phyloP scores from a whole-genome alignment of 2,888 invertebrate species.

The Fragum whitleyi region DNA sequence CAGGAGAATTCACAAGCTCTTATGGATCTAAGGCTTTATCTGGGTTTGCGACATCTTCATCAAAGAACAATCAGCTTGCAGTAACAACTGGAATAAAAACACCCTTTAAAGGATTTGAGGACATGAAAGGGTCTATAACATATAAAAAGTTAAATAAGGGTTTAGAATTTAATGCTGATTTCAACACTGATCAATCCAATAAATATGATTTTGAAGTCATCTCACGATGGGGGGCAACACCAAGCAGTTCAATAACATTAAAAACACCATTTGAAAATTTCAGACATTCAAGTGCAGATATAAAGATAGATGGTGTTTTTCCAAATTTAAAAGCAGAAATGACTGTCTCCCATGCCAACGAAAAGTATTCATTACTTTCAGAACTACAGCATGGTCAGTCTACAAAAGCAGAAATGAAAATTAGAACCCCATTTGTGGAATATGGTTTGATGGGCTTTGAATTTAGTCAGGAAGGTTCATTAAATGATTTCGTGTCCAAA shows the following conservation, averaged over 20 bases:
- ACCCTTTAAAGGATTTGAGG: conserved; percentile 38
- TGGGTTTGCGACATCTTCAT: conserved; percentile 10
- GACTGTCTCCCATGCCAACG: conserved; percentile 8
- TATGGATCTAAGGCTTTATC: conserved; percentile 12
- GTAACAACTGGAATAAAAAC: conserved; percentile 22
- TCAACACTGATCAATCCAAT: neutral
- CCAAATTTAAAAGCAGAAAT: conserved; percentile 32
- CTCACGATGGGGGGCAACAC: conserved; percentile 17
- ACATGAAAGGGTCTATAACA: conserved; percentile 25
- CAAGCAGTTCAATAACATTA: conserved; percentile 29
- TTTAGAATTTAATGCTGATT: conserved; percentile 14
- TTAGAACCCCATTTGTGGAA: conserved; percentile 42
- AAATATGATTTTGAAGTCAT: neutral
- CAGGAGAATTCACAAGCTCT: conserved; percentile 20
- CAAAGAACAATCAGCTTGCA: conserved; percentile 15
- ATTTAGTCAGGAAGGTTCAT: conserved; percentile 18
- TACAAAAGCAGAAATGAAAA: conserved; percentile 14
- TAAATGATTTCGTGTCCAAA: conserved; percentile 26
- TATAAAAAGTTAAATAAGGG: conserved; percentile 12
- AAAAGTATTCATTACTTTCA: conserved; percentile 25
- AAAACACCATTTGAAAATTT: conserved; percentile 66
- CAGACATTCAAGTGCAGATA: conserved; percentile 1
- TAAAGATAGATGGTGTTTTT: conserved; percentile 14
- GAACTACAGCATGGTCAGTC: conserved; percentile 3
- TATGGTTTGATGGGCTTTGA: conserved; percentile 36